phyloP scores from a whole-genome alignment of 2,113 vertebrate genomes.

The Telmatochromis sp. region DNA sequence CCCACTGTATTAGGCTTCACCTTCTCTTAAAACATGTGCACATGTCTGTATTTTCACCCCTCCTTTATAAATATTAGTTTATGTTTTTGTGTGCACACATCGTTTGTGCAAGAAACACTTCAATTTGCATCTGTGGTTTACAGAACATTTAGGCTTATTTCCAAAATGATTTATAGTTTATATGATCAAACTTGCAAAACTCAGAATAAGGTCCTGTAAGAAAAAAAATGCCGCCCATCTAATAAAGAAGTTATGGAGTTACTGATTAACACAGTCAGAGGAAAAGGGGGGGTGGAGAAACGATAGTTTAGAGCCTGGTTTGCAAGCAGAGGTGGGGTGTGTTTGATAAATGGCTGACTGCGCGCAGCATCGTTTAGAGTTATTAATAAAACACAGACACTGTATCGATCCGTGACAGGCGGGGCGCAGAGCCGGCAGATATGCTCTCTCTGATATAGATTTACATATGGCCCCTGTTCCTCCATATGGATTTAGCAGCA shows the following conservation, averaged over 20 bases:
- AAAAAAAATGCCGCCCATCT: background rate
- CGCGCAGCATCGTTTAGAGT: slow-evolving; percentile 46
- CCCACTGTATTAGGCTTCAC: background rate
- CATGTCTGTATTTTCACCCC: background rate
- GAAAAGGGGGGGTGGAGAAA: background rate
- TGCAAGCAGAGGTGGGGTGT: slow-evolving; percentile 16
- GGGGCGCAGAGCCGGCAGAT: slow-evolving; percentile 16
- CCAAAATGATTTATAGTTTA: background rate
- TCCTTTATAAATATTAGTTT: background rate
- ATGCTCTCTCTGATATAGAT: slow-evolving; percentile 56
- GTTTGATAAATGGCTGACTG: slow-evolving; percentile 53
- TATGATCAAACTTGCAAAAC: background rate
- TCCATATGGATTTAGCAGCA: slow-evolving; percentile 54
- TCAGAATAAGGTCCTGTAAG: background rate
- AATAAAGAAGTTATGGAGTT: slow-evolving; percentile 3
- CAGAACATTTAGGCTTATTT: background rate
- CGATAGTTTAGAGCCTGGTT: background rate
- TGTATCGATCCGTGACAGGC: slow-evolving; percentile 49
- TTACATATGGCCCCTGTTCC: slow-evolving; percentile 54
- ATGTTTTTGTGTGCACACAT: background rate
- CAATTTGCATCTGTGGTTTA: background rate
- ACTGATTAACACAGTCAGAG: slow-evolving; percentile 13
- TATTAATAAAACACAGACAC: slow-evolving; percentile 67
- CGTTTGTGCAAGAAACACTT: background rate
- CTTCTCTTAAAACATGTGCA: background rate